Evolutionary conservation across 2,888 invertebrate genomes (phyloP).

Genomic region (Cordilura impudica): DNA sequence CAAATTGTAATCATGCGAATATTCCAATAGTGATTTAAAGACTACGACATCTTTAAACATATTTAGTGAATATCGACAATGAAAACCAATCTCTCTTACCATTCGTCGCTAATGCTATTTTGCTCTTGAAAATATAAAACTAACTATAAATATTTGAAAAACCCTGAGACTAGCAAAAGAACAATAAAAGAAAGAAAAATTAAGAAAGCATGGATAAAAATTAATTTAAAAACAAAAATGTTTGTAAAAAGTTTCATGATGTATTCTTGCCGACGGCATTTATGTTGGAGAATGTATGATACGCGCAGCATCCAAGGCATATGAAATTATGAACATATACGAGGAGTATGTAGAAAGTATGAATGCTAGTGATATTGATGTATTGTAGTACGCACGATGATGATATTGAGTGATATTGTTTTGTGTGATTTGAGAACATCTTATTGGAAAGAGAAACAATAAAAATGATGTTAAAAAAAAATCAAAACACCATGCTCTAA

Average conservation of each 20-base stretch:
- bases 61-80: no score
- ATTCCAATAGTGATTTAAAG: no score
- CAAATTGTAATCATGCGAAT: no score
- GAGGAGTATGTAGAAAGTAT: conserved; percentile 45
- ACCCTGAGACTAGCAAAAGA: neutral
- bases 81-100: no score
- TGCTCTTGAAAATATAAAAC: no score
- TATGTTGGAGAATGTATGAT: conserved; percentile 74
- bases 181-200: neutral
- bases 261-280: conserved; percentile 75
- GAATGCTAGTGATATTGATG: conserved; percentile 42
- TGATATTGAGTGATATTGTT: conserved; percentile 34
- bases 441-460: conserved; percentile 48
- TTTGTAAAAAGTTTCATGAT: conserved; percentile 13
- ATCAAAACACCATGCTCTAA: conserved; percentile 57
- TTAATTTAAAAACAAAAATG: neutral
- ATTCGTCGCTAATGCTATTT: no score
- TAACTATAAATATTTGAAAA: neutral
- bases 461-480: conserved; percentile 24
- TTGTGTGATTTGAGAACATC: conserved; percentile 50
- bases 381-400: conserved; percentile 39
- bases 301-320: conserved; percentile 63
- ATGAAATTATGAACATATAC: conserved; percentile 35
- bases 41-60: no score
- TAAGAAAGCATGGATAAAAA: no score